Percentiles rank a stretch among this genome's conserved stretches.
phyloP scores from a whole-genome alignment of 2,797 vertebrate genomes.

The Acipenser transmontanus region DNA sequence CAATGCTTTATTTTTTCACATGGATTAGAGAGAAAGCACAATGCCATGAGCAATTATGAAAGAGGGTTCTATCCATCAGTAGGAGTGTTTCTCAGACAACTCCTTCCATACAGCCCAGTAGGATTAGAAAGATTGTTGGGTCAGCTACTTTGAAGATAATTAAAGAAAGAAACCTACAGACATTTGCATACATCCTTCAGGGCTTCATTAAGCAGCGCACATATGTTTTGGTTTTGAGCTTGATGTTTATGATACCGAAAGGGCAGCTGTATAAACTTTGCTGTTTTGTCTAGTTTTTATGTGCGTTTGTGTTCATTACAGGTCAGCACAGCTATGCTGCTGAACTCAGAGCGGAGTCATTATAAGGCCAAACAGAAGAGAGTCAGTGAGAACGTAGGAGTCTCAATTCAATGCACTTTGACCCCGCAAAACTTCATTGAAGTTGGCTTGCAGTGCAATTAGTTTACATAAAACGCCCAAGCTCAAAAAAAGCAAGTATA shows the following conservation, averaged over 20 bases:
- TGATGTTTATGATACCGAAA: conserved; percentile 16
- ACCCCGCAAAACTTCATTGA: no score
- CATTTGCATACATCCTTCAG: conserved; percentile 43
- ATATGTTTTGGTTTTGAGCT: conserved; percentile 17
- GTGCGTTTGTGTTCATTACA: no score
- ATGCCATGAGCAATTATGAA: conserved; percentile 32
- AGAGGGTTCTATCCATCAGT: conserved; percentile 35
- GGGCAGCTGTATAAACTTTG: conserved; percentile 12
- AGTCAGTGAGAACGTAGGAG: no score
- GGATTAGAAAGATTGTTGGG: conserved; percentile 36
- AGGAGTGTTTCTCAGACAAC: conserved; percentile 40
- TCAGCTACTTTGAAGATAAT: conserved; percentile 56
- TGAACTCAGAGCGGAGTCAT: no score
- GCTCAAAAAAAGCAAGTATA: background rate
- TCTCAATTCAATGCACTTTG: no score
- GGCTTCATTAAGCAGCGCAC: conserved; percentile 48
- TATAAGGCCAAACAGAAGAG: no score
- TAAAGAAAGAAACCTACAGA: conserved; percentile 33
- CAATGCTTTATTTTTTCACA: conserved; percentile 32
- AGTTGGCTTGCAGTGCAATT: no score
- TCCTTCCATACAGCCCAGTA: conserved; percentile 35
- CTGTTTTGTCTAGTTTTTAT: no score
- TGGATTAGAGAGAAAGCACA: conserved; percentile 42
- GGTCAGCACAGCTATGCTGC: no score
- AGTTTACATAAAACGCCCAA: no score